Evolutionary conservation across 2,888 invertebrate species (phyloP).

Genomic region (Sabatieria punctata): DNA sequence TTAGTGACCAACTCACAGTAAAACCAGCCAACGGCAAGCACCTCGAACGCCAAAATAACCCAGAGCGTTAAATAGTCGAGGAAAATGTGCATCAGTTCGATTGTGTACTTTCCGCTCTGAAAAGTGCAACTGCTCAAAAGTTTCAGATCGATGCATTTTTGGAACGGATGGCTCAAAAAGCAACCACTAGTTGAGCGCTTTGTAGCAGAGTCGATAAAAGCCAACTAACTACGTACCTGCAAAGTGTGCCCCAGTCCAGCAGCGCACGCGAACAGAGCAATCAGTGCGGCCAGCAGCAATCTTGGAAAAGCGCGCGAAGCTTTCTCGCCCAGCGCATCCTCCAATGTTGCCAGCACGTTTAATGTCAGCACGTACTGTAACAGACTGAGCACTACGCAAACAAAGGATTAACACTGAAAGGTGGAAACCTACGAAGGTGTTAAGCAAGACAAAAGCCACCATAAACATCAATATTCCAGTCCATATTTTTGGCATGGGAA

Average conservation of each 20-base stretch:
- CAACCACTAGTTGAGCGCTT: not conserved
- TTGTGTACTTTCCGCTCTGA: conserved; percentile 23
- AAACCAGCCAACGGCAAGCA: conserved; percentile 27
- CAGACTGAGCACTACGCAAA: not conserved
- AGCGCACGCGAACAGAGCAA: conserved; percentile 17
- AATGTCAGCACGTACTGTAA: conserved; percentile 23
- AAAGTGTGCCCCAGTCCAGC: conserved; percentile 24
- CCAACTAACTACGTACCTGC: conserved; percentile 12
- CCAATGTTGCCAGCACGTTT: conserved; percentile 22
- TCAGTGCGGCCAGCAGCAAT: conserved; percentile 22
- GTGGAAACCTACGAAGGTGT: conserved; percentile 19
- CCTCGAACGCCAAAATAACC: conserved; percentile 23
- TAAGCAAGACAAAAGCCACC: conserved; percentile 18
- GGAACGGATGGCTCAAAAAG: not conserved
- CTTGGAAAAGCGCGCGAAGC: conserved; percentile 25
- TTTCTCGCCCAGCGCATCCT: conserved; percentile 26
- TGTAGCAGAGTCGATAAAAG: not conserved
- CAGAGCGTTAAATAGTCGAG: conserved; percentile 25
- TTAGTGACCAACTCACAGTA: conserved; percentile 21
- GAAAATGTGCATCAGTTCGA: conserved; percentile 23
- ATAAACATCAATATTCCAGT: conserved; percentile 19
- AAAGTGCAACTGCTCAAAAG: conserved; percentile 1
- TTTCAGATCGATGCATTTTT: too few species aligned
- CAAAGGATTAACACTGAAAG: not conserved
- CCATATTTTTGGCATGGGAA: conserved; percentile 17